Conservation (phyloP, 2,797 vertebrate genomes). For the Notoglanidium macrostoma region DNA sequence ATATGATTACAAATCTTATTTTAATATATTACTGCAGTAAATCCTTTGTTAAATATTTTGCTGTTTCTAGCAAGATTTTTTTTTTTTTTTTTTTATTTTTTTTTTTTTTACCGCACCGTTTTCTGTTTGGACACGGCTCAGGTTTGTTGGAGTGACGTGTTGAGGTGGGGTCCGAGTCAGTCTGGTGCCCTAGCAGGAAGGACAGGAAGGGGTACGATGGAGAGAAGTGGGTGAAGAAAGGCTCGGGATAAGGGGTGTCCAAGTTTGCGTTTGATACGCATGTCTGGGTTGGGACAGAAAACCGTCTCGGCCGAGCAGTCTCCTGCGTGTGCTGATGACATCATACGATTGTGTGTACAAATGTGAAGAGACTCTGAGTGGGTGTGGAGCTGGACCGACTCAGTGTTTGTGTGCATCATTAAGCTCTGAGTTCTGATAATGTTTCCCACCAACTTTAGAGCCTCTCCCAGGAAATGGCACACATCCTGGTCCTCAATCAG, state of each 20-base stretch:
- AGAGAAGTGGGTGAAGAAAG: slow-evolving; percentile 46
- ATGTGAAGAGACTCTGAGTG: slow-evolving; percentile 35
- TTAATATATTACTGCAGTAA: not conserved
- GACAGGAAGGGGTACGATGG: slow-evolving; percentile 63
- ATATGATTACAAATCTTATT: not conserved
- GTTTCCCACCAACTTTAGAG: slow-evolving; percentile 44
- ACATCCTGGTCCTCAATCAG: slow-evolving; percentile 34
- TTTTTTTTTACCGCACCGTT: not conserved
- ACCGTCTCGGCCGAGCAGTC: slow-evolving; percentile 64
- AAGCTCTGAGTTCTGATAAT: slow-evolving; percentile 44
- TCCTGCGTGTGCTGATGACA: slow-evolving; percentile 58
- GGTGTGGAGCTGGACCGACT: slow-evolving; percentile 32
- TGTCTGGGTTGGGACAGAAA: slow-evolving; percentile 64
- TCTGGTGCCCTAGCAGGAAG: slow-evolving; percentile 77
- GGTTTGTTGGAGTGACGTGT: not conserved
- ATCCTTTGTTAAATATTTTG: not conserved
- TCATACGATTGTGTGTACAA: slow-evolving; percentile 48
- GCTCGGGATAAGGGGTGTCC: slow-evolving; percentile 14
- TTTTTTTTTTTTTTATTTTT: not conserved
- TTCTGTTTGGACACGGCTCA: not conserved
- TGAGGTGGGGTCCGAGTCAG: slow-evolving; percentile 57
- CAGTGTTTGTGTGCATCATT: not conserved
- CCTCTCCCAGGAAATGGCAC: slow-evolving; percentile 47
- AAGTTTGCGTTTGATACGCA: slow-evolving; percentile 24
- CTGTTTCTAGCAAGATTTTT: not conserved